Evolutionary conservation across 2,113 vertebrate species (phyloP).

Genomic region (Channa argus): DNA sequence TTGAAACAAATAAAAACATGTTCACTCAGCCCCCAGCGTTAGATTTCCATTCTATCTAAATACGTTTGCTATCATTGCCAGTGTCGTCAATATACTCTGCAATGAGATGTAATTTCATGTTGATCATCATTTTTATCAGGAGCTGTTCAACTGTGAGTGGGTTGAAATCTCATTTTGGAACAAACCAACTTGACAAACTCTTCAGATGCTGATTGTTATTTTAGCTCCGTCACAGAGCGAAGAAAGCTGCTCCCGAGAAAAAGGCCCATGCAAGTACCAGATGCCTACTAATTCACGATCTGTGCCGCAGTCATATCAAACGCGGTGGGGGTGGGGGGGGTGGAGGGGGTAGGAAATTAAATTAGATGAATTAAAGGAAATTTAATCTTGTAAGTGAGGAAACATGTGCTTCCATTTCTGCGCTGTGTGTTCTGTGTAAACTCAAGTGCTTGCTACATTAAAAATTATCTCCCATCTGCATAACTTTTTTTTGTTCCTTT

Average conservation of each 20-base stretch:
- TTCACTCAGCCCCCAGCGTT: not conserved
- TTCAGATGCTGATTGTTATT: slow-evolving; percentile 34
- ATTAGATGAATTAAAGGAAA: slow-evolving; percentile 49
- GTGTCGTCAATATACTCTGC: not conserved
- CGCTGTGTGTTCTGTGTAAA: not conserved
- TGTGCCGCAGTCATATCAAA: slow-evolving; percentile 8
- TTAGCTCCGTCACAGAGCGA: slow-evolving; percentile 23
- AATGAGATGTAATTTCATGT: not conserved
- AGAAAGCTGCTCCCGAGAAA: slow-evolving; percentile 7
- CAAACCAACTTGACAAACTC: slow-evolving; percentile 32
- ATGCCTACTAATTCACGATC: slow-evolving; percentile 43
- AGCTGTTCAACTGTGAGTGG: slow-evolving; percentile 12
- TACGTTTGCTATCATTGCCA: not conserved
- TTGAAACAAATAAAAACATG: no score
- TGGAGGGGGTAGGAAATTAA: slow-evolving; percentile 33
- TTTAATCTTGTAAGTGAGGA: slow-evolving; percentile 47
- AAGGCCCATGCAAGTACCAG: slow-evolving; percentile 23
- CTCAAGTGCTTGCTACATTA: not conserved
- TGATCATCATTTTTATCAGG: slow-evolving; percentile 12
- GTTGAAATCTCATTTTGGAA: slow-evolving; percentile 35
- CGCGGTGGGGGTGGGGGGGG: not conserved
- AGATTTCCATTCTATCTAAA: not conserved
- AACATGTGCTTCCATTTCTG: slow-evolving; percentile 15
- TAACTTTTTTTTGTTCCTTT: not conserved
- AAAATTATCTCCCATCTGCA: slow-evolving; percentile 8